Evolutionary conservation across 92 coral and sea anemone genomes (phyloP), one percentile per base, ranked within the genome.

Genomic region (Bergia puertoricense): DNA sequence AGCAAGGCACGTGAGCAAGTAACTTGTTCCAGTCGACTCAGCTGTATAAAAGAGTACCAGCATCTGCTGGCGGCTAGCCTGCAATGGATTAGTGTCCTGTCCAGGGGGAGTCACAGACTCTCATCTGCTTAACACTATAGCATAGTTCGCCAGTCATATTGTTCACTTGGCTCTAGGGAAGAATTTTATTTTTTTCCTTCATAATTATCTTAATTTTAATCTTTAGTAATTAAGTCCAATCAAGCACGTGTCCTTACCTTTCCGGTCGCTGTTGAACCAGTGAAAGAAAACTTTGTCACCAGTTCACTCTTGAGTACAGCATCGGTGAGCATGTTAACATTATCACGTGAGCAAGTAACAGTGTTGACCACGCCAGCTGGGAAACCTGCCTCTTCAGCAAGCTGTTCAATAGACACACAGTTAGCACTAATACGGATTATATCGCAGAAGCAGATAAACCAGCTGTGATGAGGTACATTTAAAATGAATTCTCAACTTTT

Each of bases 301-400:
- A 97, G 82, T 44, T 94, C 93, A 91, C 96, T 97, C 83, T 94
- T 92, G 72, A 97, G 96, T 15, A 97, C 96, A 0, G 92, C 94
- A 82, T 95, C 98, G 39, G 99, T 91, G 36, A 97, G 94, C 20
- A 85, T 81, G 85, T 91, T 80, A 50, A 94, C 99, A 79, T 93
- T 89, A 50, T 94, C 93, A 65, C 99, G 96, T 41, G 99, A 97
- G 48, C 99, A 97, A 5, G 99, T 94, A 23, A 97, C 79, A 6
- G 98, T 91, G 90, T 97, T 97, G 59, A 97, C 75, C 14, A 97
- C 99, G 56, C 99, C 99, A 39, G 97, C 93, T 2, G 99, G 99
- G 81, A 97, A 95, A 16, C 98, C 99, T 85, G 99, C 99, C 77
- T 97, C 98, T 88, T 97, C 98, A 78, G 99, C 99, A 13, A 97